A percentile compares a stretch with the other conserved stretches of the same genome.
Conservation (phyloP, 2,888 invertebrate genomes). For the Drosophila anomelani region DNA sequence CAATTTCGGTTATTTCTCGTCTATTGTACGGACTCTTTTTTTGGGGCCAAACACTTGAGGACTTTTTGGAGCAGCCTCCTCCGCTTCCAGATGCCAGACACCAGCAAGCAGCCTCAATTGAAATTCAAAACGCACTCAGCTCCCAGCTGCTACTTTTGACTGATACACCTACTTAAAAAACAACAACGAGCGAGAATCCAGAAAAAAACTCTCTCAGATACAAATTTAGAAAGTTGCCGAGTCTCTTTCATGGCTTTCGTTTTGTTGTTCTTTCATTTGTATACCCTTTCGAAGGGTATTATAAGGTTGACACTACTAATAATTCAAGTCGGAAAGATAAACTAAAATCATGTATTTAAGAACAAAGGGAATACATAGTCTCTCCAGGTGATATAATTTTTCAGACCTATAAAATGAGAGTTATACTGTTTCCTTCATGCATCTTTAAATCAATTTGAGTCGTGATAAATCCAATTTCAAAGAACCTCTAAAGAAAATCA, state of each 20-base stretch:
- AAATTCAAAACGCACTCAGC: conserved; percentile 67
- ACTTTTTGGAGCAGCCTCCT: conserved; percentile 43
- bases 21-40: conserved; percentile 26
- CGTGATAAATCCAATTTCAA: neutral
- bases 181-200: conserved; percentile 21
- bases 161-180: conserved; percentile 78
- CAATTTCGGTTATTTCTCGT: conserved; percentile 40
- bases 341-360: neutral
- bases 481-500: neutral
- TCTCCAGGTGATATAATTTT: neutral
- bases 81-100: conserved; percentile 27
- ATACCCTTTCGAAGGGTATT: conserved; percentile 7
- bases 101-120: conserved; percentile 58
- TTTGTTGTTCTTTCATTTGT: conserved; percentile 47
- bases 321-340: neutral
- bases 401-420: too few relatives aligned
- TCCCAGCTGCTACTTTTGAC: conserved; percentile 57
- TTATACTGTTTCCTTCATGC: too few relatives aligned
- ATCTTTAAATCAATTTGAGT: neutral
- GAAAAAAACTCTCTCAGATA: conserved; percentile 27
- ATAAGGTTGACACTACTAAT: neutral
- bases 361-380: too few relatives aligned
- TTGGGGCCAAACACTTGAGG: conserved; percentile 63
- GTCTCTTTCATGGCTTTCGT: conserved; percentile 64
- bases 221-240: conserved; percentile 78